Conservation (phyloP, 2,797 vertebrate genomes). For the Monodelphis domestica region DNA sequence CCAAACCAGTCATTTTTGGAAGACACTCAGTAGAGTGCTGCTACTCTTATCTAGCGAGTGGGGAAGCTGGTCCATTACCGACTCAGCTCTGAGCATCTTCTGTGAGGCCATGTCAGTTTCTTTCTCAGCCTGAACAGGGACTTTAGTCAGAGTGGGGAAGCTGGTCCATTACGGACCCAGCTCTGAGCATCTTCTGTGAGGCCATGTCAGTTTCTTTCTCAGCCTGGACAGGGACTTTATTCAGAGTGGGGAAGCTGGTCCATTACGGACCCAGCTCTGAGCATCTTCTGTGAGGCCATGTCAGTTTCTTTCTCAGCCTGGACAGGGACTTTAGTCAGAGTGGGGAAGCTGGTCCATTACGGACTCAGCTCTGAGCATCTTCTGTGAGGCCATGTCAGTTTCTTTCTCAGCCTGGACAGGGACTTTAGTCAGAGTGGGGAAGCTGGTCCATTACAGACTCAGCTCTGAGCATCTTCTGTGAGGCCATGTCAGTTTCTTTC, state of each 20-base stretch:
- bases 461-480: background rate
- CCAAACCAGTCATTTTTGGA: conserved; percentile 12
- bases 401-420: conserved; percentile 16
- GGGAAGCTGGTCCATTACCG: background rate
- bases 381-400: background rate
- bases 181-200: background rate
- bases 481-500: background rate
- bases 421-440: conserved; percentile 24
- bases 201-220: background rate
- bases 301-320: background rate
- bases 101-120: background rate
- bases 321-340: conserved; percentile 42
- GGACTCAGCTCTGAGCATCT: background rate
- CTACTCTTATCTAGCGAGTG: background rate
- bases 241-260: background rate
- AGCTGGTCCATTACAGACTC: conserved; percentile 12
- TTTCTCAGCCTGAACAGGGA: conserved; percentile 11
- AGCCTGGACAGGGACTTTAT: conserved; percentile 29
- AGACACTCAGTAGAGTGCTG: conserved; percentile 29
- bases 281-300: background rate
- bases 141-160: conserved; percentile 18
- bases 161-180: conserved; percentile 6
- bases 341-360: background rate
- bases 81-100: background rate
- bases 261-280: conserved; percentile 10